Evolutionary conservation across 2,113 vertebrate species (phyloP).

Genomic region (Cyphomyrus plagiostoma): DNA sequence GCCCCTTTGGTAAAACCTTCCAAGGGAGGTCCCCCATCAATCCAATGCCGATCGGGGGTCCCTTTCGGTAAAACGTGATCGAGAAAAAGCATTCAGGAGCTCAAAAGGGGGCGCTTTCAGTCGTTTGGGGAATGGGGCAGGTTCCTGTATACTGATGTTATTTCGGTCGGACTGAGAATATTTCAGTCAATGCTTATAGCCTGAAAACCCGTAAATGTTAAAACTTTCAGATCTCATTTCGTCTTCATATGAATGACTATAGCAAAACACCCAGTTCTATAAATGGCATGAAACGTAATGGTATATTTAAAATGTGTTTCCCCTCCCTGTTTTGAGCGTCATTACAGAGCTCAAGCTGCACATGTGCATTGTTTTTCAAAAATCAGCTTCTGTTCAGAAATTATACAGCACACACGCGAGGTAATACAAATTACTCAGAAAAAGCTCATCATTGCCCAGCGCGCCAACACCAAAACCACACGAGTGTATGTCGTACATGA

Average conservation of each 20-base stretch:
- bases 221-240: neutral
- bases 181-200: neutral
- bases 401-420: neutral
- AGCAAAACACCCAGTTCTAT: neutral
- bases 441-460: neutral
- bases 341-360: neutral
- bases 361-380: neutral
- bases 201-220: neutral
- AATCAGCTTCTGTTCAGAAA: neutral
- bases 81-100: neutral
- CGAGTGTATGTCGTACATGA: neutral
- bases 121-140: neutral
- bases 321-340: neutral
- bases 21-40: neutral
- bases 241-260: neutral
- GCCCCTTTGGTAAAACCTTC: neutral
- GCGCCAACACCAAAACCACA: neutral
- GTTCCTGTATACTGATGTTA: neutral
- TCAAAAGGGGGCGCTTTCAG: neutral
- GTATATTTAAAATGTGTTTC: neutral
- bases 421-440: neutral
- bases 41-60: neutral
- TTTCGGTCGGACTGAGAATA: neutral
- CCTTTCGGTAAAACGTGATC: neutral
- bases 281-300: neutral